A percentile compares a stretch with the other conserved stretches of the same genome.
Conservation (phyloP, 2,797 vertebrate species). For the Columba guinea region DNA sequence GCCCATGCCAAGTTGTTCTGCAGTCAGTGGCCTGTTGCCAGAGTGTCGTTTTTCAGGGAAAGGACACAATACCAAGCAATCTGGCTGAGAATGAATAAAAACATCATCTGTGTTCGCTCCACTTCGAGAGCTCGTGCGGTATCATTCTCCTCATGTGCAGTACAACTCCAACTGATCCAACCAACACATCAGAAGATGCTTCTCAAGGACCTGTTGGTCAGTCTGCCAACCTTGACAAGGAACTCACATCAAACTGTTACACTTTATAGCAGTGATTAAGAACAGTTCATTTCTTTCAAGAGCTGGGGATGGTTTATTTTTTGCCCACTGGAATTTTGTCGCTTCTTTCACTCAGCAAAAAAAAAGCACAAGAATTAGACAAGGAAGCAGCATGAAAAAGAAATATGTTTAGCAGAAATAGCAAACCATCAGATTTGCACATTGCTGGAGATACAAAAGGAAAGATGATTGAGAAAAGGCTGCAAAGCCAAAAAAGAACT, state of each 20-base stretch:
- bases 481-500: constrained; percentile 48
- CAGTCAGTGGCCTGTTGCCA: constrained; percentile 67
- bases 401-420: constrained; percentile 46
- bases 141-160: constrained; percentile 38
- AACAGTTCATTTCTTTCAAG: background rate
- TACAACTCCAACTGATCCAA: constrained; percentile 36
- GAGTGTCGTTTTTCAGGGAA: constrained; percentile 67
- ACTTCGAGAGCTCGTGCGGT: background rate
- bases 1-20: constrained; percentile 55
- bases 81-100: constrained; percentile 70
- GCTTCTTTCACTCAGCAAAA: constrained; percentile 36
- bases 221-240: background rate
- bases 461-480: constrained; percentile 50
- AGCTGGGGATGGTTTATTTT: constrained; percentile 33
- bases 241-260: background rate
- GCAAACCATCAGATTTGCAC: constrained; percentile 46
- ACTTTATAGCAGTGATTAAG: constrained; percentile 32
- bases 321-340: constrained; percentile 27
- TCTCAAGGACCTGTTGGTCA: background rate
- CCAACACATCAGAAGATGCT: constrained; percentile 30
- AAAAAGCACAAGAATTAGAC: constrained; percentile 36
- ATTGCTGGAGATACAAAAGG: constrained; percentile 45
- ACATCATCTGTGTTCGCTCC: constrained; percentile 55
- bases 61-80: constrained; percentile 66
- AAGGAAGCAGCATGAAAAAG: constrained; percentile 28